Percentiles rank a stretch among this genome's conserved stretches.
Evolutionary conservation across 2,797 vertebrate species (phyloP).

Genomic region (Alfaro cultratus): DNA sequence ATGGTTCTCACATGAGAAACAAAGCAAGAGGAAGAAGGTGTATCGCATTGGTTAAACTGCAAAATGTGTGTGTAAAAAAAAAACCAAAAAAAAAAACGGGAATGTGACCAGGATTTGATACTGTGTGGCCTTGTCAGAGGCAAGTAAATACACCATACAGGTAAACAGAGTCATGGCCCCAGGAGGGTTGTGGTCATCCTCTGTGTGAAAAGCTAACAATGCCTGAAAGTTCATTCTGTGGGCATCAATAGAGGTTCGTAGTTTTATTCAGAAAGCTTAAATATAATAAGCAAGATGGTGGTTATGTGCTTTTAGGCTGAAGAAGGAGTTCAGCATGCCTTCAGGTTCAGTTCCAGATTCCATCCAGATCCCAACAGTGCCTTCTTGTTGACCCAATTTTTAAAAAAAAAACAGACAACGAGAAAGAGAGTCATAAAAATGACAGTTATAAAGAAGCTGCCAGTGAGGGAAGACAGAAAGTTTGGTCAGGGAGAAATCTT

Average conservation of each 20-base stretch:
- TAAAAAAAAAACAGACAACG: conserved; percentile 43
- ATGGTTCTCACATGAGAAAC: conserved; percentile 14
- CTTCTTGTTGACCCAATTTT: conserved; percentile 77
- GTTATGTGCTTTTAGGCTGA: conserved; percentile 24
- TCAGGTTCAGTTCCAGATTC: conserved; percentile 44
- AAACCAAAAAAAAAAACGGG: conserved; percentile 6
- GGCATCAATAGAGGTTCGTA: not conserved
- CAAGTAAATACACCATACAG: conserved; percentile 26
- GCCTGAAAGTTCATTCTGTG: conserved; percentile 3
- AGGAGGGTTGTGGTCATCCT: conserved; percentile 20
- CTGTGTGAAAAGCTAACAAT: not conserved
- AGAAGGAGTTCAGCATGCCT: conserved; percentile 22
- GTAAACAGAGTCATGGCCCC: conserved; percentile 6
- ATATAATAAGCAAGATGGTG: conserved; percentile 7
- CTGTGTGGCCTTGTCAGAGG: conserved; percentile 45
- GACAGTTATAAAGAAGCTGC: conserved; percentile 43
- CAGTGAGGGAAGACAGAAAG: conserved; percentile 5
- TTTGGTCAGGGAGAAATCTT: conserved; percentile 6
- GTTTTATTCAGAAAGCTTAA: conserved; percentile 9
- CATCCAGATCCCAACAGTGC: conserved; percentile 55
- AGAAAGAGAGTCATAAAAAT: conserved; percentile 46
- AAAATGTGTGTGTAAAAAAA: conserved; percentile 19
- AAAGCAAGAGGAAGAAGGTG: conserved; percentile 5
- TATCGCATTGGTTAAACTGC: conserved; percentile 23
- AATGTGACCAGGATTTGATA: conserved; percentile 21